Conservation (phyloP, 2,888 invertebrate genomes). For the Hartigia nigra region DNA sequence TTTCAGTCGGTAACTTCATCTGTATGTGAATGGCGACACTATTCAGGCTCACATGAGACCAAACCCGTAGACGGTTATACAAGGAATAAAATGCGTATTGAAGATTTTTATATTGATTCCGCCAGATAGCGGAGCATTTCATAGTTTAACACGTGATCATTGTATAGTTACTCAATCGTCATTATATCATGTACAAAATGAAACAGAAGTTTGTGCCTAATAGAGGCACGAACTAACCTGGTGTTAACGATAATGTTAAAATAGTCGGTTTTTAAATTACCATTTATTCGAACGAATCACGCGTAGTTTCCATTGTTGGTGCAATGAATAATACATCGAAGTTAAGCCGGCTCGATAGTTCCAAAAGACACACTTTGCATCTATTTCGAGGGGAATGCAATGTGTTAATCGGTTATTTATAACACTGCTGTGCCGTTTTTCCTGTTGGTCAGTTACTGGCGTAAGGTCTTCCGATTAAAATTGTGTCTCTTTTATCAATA, state of each 20-base stretch:
- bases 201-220: constrained; percentile 33
- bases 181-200: constrained; percentile 36
- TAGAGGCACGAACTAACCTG: constrained; percentile 29
- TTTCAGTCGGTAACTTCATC: background rate
- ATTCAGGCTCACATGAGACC: background rate
- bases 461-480: constrained; percentile 14
- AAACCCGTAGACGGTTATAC: background rate
- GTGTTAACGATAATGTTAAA: background rate
- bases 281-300: background rate
- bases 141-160: constrained; percentile 18
- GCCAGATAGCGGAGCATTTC: background rate
- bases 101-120: background rate
- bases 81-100: background rate
- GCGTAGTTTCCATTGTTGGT: background rate
- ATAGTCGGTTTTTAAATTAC: background rate
- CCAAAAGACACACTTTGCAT: constrained; percentile 34
- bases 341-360: constrained; percentile 7
- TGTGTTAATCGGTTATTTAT: constrained; percentile 63
- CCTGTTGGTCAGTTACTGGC: constrained; percentile 35
- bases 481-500: constrained; percentile 19
- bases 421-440: constrained; percentile 52
- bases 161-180: constrained; percentile 26
- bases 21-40: background rate
- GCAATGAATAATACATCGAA: background rate
- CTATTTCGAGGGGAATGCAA: constrained; percentile 58